Percentiles rank a stretch among this genome's conserved stretches.
phyloP scores from a whole-genome alignment of 2,113 vertebrate species.

The Anarrhichthys ocellatus region DNA sequence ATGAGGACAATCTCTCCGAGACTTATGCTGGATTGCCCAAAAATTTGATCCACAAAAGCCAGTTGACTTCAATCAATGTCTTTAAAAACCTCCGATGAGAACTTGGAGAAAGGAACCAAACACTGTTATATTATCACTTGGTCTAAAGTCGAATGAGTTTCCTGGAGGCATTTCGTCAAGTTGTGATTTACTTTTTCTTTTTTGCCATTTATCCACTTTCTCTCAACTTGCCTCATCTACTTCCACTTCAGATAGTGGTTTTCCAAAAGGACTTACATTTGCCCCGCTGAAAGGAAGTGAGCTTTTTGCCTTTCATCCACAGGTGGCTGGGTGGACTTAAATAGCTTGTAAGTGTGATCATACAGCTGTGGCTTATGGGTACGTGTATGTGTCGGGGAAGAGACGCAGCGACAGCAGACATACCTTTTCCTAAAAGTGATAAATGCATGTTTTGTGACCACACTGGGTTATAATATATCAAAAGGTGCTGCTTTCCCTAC shows the following conservation, averaged over 20 bases:
- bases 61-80: slow-evolving; percentile 20
- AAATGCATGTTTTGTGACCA: slow-evolving; percentile 6
- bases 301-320: slow-evolving; percentile 67
- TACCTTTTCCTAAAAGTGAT: slow-evolving; percentile 14
- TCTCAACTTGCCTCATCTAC: slow-evolving; percentile 43
- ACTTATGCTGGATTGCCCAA: slow-evolving; percentile 45
- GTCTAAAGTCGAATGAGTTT: slow-evolving; percentile 49
- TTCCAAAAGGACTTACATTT: slow-evolving; percentile 48
- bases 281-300: slow-evolving; percentile 42
- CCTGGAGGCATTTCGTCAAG: slow-evolving; percentile 47
- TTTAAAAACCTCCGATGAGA: slow-evolving; percentile 12
- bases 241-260: slow-evolving; percentile 51
- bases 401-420: background rate
- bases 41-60: slow-evolving; percentile 57
- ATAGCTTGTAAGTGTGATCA: slow-evolving; percentile 57
- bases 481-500: background rate
- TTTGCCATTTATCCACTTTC: slow-evolving; percentile 42
- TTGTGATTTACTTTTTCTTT: background rate
- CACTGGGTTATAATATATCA: background rate
- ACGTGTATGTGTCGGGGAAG: background rate
- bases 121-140: slow-evolving; percentile 24
- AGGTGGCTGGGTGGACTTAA: slow-evolving; percentile 69
- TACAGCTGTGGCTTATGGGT: slow-evolving; percentile 49
- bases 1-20: slow-evolving; percentile 49
- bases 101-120: slow-evolving; percentile 19